A percentile compares a stretch with the other conserved stretches of the same genome.
These are phyloP conservation scores for Cyprinodon tularosa DNA, from an alignment of 2,113 vertebrate genomes.

Conservation along the genomic window DNA sequence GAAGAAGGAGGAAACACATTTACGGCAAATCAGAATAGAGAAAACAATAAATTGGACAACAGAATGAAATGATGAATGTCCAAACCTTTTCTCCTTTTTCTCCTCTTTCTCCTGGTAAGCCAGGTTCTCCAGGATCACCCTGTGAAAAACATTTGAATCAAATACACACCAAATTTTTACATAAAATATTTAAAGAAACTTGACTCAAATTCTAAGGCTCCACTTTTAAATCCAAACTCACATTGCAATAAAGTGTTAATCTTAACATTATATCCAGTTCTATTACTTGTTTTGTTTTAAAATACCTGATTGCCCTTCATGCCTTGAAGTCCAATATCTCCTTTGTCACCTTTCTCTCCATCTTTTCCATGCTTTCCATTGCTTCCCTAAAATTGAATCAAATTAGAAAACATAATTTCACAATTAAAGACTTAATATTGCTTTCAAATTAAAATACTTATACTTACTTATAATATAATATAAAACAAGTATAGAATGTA, in stretches of 20 bases:
- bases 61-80: not conserved
- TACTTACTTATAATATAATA: too few species aligned
- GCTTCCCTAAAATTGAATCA: slow-evolving; percentile 75
- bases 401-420: not conserved
- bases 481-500: too few species aligned
- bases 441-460: not conserved
- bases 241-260: not conserved
- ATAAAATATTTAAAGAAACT: not conserved
- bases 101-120: slow-evolving; percentile 78
- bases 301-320: slow-evolving; percentile 80
- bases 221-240: too few species aligned
- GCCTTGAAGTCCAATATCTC: slow-evolving; percentile 82
- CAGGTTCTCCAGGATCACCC: slow-evolving; percentile 84
- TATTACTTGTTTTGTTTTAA: slow-evolving; percentile 23
- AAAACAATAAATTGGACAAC: not conserved
- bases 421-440: not conserved
- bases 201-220: too few species aligned
- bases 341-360: slow-evolving; percentile 85
- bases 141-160: slow-evolving; percentile 32
- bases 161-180: not conserved
- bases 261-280: not conserved
- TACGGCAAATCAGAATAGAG: accelerated
- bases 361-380: slow-evolving; percentile 82
- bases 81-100: slow-evolving; percentile 85
- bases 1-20: slow-evolving; percentile 11